phyloP scores from a whole-genome alignment of 2,797 vertebrate genomes.

The Dicrostonyx torquatus region DNA sequence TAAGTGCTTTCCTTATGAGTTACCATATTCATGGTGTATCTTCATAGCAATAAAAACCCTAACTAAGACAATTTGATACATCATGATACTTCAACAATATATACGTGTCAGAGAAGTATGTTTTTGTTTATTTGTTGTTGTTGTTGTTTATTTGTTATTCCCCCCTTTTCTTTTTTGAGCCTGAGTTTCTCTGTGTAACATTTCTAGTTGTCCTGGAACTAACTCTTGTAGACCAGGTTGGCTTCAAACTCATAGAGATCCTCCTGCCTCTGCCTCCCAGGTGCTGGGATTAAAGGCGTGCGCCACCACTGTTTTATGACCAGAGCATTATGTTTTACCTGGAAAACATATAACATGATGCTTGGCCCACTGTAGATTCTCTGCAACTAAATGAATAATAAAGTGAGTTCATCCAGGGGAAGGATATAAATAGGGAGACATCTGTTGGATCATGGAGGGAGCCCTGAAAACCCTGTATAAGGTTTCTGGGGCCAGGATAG shows the following conservation, averaged over 20 bases:
- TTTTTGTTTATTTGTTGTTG: background rate
- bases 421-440: background rate
- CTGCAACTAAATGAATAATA: background rate
- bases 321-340: background rate
- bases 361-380: background rate
- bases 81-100: background rate
- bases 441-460: background rate
- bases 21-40: background rate
- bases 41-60: background rate
- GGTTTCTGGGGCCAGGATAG: background rate
- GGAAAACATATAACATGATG: background rate
- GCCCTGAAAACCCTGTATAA: background rate
- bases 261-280: too few relatives aligned
- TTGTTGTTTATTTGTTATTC: too few relatives aligned
- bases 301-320: too few relatives aligned
- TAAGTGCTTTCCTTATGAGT: background rate
- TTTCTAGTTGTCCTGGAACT: too few relatives aligned
- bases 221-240: too few relatives aligned
- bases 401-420: background rate
- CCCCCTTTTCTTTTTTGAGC: too few relatives aligned
- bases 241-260: too few relatives aligned
- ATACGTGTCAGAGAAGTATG: background rate
- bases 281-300: too few relatives aligned
- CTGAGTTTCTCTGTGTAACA: too few relatives aligned
- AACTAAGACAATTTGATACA: background rate